These are phyloP conservation scores for Nannobrachium achirus DNA, from an alignment of 2,113 vertebrate species.

Conservation along the genomic window DNA sequence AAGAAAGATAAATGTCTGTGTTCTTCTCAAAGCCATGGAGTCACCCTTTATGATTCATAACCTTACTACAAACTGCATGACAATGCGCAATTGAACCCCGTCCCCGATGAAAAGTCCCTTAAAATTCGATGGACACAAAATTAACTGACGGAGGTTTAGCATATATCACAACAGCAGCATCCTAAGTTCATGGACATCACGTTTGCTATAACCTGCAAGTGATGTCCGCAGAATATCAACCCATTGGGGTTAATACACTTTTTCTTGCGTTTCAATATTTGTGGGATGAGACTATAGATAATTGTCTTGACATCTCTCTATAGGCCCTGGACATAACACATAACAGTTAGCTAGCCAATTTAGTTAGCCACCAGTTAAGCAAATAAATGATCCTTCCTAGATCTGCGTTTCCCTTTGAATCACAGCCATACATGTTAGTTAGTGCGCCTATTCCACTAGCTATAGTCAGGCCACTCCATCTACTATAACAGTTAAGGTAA, in stretches of 20 bases:
- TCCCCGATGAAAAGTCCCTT: too few relatives aligned
- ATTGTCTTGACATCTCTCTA: constrained; percentile 33
- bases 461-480: constrained; percentile 15
- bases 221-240: constrained; percentile 10
- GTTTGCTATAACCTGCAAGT: not conserved
- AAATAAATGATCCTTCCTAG: constrained; percentile 2
- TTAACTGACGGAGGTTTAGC: too few relatives aligned
- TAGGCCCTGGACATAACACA: constrained; percentile 48
- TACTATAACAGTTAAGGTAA: constrained; percentile 12
- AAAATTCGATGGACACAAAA: too few relatives aligned
- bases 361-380: constrained; percentile 46
- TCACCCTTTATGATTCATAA: too few relatives aligned
- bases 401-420: not conserved
- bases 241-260: not conserved
- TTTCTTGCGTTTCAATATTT: not conserved
- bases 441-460: not conserved
- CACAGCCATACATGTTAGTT: not conserved
- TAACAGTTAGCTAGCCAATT: constrained; percentile 43
- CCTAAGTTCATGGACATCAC: constrained; percentile 13
- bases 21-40: too few relatives aligned
- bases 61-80: too few relatives aligned
- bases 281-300: constrained; percentile 3
- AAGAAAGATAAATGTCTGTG: too few relatives aligned
- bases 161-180: constrained; percentile 37
- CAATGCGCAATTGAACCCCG: too few relatives aligned